These are phyloP conservation scores for Oncorhynchus tshawytscha DNA, from an alignment of 2,113 vertebrate genomes.

Conservation along the genomic window DNA sequence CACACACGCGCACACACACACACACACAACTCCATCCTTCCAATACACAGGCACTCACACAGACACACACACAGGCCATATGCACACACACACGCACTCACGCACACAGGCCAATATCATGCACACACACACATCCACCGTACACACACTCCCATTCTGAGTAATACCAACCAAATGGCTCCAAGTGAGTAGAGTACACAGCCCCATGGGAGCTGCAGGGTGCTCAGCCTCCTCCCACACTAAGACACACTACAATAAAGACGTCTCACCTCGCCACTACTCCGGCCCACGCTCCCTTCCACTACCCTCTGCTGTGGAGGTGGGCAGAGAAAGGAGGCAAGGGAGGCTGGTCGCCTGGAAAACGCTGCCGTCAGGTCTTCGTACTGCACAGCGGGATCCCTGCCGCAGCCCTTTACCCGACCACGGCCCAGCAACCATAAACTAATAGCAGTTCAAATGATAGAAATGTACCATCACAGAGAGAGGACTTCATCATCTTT, in stretches of 20 bases:
- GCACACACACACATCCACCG: not conserved
- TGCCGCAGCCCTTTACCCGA: not conserved
- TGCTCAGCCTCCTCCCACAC: constrained; percentile 36
- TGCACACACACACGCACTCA: not conserved
- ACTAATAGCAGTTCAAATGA: constrained; percentile 11
- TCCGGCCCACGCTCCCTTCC: too few species aligned
- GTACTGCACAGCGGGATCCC: constrained; percentile 14
- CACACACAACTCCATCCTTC: not conserved
- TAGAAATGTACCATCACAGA: constrained; percentile 30
- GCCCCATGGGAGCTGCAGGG: constrained; percentile 24
- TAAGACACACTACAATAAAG: constrained; percentile 35
- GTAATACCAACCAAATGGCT: constrained; percentile 24
- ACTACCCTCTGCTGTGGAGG: constrained; percentile 12
- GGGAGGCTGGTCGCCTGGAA: too few species aligned
- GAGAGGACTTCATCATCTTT: not conserved
- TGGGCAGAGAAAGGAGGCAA: not conserved
- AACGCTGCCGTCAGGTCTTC: constrained; percentile 14
- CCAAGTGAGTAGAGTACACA: constrained; percentile 11
- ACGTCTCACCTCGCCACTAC: constrained; percentile 20
- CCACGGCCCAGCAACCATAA: constrained; percentile 11
- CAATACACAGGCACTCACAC: not conserved
- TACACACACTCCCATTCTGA: constrained; percentile 3
- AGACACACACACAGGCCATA: not conserved
- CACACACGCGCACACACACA: not conserved
- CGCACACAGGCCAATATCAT: not conserved